Percentiles rank a stretch among this genome's conserved stretches.
phyloP scores from a whole-genome alignment of 2,888 invertebrate genomes.

The Spilosoma lubricipeda region DNA sequence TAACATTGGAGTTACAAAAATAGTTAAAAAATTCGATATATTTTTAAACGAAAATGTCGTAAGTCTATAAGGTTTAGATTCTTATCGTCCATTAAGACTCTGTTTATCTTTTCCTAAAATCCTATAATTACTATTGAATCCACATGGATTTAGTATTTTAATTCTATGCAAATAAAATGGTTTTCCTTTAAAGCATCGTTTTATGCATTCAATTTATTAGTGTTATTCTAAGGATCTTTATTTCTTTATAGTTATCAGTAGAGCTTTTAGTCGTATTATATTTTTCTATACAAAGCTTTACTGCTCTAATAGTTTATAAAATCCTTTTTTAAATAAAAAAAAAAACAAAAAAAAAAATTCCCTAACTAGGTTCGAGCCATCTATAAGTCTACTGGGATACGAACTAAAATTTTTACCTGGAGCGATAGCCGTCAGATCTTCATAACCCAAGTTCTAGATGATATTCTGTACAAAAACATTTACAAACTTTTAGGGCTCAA shows the following conservation, averaged over 20 bases:
- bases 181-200: neutral
- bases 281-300: neutral
- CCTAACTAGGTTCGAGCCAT: too few relatives aligned
- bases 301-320: neutral
- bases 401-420: too few relatives aligned
- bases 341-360: too few relatives aligned
- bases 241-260: neutral
- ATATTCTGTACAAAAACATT: too few relatives aligned
- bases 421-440: too few relatives aligned
- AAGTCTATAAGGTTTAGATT: neutral
- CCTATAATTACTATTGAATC: neutral
- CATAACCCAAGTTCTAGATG: too few relatives aligned
- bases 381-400: too few relatives aligned
- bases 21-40: too few relatives aligned
- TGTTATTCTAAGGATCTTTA: neutral
- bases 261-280: neutral
- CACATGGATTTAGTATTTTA: neutral
- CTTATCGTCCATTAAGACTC: neutral
- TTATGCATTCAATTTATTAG: neutral
- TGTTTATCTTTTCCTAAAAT: neutral
- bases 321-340: too few relatives aligned
- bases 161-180: neutral
- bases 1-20: too few relatives aligned
- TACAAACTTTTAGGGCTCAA: too few relatives aligned
- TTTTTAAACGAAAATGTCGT: neutral